Base-by-base conservation (phyloP, 1,140 invertebrate genomes). In the Macrotrachela quadricornifera region DNA sequence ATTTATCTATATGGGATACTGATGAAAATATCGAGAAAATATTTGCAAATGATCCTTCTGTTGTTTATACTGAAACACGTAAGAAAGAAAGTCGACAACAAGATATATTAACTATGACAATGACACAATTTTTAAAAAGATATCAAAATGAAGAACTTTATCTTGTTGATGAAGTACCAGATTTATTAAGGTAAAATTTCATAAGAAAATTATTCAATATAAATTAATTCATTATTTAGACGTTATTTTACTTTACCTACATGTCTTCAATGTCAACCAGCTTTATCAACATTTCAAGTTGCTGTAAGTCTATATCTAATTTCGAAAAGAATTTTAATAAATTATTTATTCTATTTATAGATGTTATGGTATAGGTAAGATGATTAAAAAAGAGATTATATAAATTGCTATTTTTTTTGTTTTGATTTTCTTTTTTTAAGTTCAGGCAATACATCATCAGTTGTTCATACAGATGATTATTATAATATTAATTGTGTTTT, bases 401-500 rank as follows among this genome's bases (percentile, higher is more conserved):
- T 46, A n/a, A 21, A 55, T 49, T 16, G 57, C 9, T 66, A n/a
- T n/a, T n/a, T n/a, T n/a, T n/a, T n/a, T n/a, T n/a, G n/a, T n/a
- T n/a, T n/a, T n/a, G n/a, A n/a, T n/a, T n/a, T n/a, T n/a, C n/a
- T n/a, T n/a, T 70, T 67, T 67, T 66, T 65, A 53, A 70, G 66
- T 48, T 66, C 65, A 57, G 68, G 68, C 10, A 66, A 64, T 1
- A 70, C 68, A 1, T 61, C 60, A 37, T 70, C 68, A 46, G 67
- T 70, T 0, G 61, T 65, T 10, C 69, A 71, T 54, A 63, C 61
- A 45, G 69, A 71, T 49, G 56, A 56, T n/a, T 56, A 65, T 14
- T 66, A 68, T 42, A 70, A 70, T 50, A 62, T 70, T 37, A 67
- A 66, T 50, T 70, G 68, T 59, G 39, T 66, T 11, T 64, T 59